phyloP scores from a whole-genome alignment of 2,797 vertebrate species.

The Gadopsis bispinosus region DNA sequence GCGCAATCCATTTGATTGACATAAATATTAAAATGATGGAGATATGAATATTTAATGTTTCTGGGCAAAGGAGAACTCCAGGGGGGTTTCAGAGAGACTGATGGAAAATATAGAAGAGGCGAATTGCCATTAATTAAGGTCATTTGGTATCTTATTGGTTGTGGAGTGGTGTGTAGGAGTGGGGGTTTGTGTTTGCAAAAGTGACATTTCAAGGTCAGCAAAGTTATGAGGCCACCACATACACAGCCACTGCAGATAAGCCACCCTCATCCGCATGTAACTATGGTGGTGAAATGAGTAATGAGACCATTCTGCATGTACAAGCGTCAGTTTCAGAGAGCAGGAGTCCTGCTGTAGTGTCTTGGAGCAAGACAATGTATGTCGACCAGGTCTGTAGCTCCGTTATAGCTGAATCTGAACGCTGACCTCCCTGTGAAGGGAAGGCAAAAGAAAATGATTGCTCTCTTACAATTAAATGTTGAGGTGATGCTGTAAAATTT shows the following conservation, averaged over 20 bases:
- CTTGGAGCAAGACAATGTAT: slow-evolving; percentile 12
- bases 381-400: slow-evolving; percentile 2
- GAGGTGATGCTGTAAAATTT: not conserved
- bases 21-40: slow-evolving; percentile 71
- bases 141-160: slow-evolving; percentile 58
- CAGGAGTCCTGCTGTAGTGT: slow-evolving; percentile 13
- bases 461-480: not conserved
- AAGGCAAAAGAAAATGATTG: slow-evolving; percentile 6
- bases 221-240: slow-evolving; percentile 43
- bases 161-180: slow-evolving; percentile 4
- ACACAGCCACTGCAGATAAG: slow-evolving; percentile 31
- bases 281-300: slow-evolving; percentile 32
- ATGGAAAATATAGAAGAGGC: slow-evolving; percentile 63
- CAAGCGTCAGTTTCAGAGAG: slow-evolving; percentile 20
- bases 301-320: slow-evolving; percentile 26
- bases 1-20: slow-evolving; percentile 67
- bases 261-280: slow-evolving; percentile 37
- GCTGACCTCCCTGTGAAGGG: slow-evolving; percentile 17
- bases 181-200: slow-evolving; percentile 26
- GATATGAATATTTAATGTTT: slow-evolving; percentile 76
- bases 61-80: slow-evolving; percentile 50
- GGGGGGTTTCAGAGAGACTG: slow-evolving; percentile 37
- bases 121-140: slow-evolving; percentile 72
- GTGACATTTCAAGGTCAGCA: slow-evolving; percentile 66
- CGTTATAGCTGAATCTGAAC: slow-evolving; percentile 11